These are phyloP conservation scores for Megamerina dolium DNA, from an alignment of 2,888 invertebrate species.

Conservation along the genomic window DNA sequence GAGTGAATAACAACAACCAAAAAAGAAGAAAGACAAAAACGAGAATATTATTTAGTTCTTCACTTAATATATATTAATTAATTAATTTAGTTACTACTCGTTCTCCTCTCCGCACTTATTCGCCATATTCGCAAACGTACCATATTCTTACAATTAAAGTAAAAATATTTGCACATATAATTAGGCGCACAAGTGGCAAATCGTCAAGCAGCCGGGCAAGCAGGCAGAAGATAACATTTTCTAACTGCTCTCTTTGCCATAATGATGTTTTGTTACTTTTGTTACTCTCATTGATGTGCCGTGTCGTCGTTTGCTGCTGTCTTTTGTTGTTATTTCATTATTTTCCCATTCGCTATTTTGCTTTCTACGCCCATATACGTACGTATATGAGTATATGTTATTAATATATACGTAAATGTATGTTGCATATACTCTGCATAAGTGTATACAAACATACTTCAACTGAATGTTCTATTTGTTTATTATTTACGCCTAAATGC, in stretches of 20 bases:
- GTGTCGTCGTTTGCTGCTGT: not conserved
- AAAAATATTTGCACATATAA: constrained; percentile 36
- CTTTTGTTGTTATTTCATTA: not conserved
- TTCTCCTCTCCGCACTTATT: not conserved
- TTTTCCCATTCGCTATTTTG: not conserved
- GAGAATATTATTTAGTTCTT: not conserved
- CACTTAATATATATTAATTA: constrained; percentile 7
- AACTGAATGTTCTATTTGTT: constrained; percentile 13
- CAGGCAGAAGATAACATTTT: not conserved
- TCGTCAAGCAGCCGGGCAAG: not conserved
- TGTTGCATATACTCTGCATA: not conserved
- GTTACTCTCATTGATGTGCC: not conserved
- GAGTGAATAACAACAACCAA: too few relatives aligned
- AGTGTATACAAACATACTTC: not conserved
- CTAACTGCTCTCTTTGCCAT: not conserved
- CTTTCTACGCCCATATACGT: not conserved
- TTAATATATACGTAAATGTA: too few relatives aligned
- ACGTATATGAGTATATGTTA: not conserved
- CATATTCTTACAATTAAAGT: constrained; percentile 1
- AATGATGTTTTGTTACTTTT: not conserved
- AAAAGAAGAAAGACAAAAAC: too few relatives aligned
- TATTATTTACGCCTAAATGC: constrained; percentile 18
- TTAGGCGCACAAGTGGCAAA: constrained; percentile 26
- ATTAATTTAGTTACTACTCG: constrained; percentile 8
- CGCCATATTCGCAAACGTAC: not conserved